Base-by-base conservation (phyloP, 2,113 vertebrate species). In the Podarcis raffonei region DNA sequence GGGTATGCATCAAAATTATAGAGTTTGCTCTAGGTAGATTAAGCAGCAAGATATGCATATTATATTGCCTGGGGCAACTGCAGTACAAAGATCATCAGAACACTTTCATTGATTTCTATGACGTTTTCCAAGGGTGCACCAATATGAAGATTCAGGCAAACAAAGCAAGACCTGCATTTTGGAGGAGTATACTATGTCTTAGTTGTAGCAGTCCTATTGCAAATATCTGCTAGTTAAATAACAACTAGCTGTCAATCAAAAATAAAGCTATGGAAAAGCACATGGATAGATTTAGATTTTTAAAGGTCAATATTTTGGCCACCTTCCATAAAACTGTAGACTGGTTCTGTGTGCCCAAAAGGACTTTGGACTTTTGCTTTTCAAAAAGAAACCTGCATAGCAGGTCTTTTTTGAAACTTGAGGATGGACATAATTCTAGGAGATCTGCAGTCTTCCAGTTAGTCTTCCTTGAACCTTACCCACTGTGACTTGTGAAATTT, bases 21-120 rank as follows among this genome's bases (percentile, higher is more conserved):
- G n/a, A 57, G 39, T 84, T 78, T 87, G 81, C 7, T 87, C 18
- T 53, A 23, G n/a, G 8, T 68, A 80, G n/a, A 79, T 88, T 87
- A 84, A 75, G 82, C 32, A 76, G 82, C 57, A 68, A 75, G 37
- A 88, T 66, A 53, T 77, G n/a, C 35, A 32, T 84, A 66, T 84
- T 78, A 68, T 37, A 89, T 83, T 89, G 62, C 81, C 82, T 78
- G 74, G 87, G 82, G 62, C 42, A 84, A 37, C 62, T 83, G 59
- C 23, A 83, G 62, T 59, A 77, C 62, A 78, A 69, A 93, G 83
- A 15, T 87, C 37, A 86, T 11, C 78, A 27, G 87, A 92, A 62
- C 15, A 27, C 81, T 83, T 2, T 83, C 13, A 81, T 18, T 87
- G 0, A 85, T 53, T 75, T 89, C 1, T 77, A 32, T 0, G 89